These are phyloP conservation scores for Xenopus borealis DNA, from an alignment of 2,113 vertebrate genomes.

Conservation along the genomic window DNA sequence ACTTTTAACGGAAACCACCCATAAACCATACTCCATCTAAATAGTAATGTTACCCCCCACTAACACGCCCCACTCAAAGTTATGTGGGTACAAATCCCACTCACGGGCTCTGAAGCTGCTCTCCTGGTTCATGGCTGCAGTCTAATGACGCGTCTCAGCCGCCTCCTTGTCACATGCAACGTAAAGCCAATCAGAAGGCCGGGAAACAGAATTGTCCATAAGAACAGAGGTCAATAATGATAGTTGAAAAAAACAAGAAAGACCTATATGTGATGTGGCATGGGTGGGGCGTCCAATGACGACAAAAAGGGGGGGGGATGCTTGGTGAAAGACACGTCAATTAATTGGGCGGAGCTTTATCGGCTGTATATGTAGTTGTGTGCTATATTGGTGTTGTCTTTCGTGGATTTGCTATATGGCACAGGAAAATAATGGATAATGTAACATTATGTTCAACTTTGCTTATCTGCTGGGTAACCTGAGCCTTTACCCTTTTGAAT, in stretches of 20 bases:
- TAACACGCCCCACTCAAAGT: no score
- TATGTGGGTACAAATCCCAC: neutral
- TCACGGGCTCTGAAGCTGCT: constrained; percentile 39
- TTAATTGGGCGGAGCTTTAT: neutral
- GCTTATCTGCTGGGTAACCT: no score
- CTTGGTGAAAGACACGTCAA: neutral
- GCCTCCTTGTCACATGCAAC: constrained; percentile 2
- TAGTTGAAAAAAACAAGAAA: constrained; percentile 9
- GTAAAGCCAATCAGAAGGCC: neutral
- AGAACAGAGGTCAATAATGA: neutral
- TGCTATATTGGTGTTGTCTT: no score
- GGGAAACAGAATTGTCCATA: neutral
- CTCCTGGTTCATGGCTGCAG: constrained; percentile 30
- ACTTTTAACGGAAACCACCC: no score
- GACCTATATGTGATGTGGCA: constrained; percentile 22
- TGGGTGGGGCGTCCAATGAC: neutral
- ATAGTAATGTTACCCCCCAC: no score
- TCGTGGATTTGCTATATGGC: no score
- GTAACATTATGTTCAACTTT: no score
- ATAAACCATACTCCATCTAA: no score
- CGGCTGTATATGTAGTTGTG: no score
- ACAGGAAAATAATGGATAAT: no score
- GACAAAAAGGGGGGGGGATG: neutral
- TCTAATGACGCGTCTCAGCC: constrained; percentile 12
- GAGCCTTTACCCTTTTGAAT: no score